Base-by-base conservation (phyloP, 1,140 invertebrate genomes). In the Apis dorsata region DNA sequence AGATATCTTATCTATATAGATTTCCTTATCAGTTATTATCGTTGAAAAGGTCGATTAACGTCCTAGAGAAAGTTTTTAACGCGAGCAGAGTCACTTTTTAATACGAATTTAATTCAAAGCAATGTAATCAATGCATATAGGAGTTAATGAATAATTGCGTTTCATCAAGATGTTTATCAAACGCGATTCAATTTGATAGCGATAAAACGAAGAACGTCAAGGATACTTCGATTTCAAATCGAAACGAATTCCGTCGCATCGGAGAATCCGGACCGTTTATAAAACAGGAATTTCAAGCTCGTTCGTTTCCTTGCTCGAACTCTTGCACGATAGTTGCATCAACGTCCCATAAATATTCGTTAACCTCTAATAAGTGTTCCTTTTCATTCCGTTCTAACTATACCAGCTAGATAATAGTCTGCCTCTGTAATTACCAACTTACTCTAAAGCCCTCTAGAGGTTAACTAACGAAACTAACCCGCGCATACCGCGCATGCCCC, bases 401-500 rank as follows among this genome's bases (percentile, higher is more conserved):
- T 71, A 57, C 34, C 60, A 17, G 74, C 65, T 53, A 73, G 63
- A 76, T 57, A 49, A 76, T 69, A 70, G 74, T 49, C 28, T 12
- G 21, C 70, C 74, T 11, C 28, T 68, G 62, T 73, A 84, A 84
- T 84, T 81, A 84, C 70, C 57, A 79, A 68, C 66, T 79, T 70
- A 19, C 69, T 49, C 65, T 49, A 19, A 55, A 70, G 57, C 21
- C 12, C 70, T 69, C 57, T 11, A 44, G 78, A 17, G 83, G 83
- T 84, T 81, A 84, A 84, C 83, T 44, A 78, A 84, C 19, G 28
- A 74, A 74, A 81, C 70, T 84, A 80, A 84, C 83, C 83, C 71
- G 49, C 70, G 71, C 74, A 84, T 84, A 69, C 83, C 78, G n/a
- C 55, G 60, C 34, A 81, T 84, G 57, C 79, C 71, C 63, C 28